Conservation (phyloP, 2,113 vertebrate genomes). For the Tursiops truncatus region DNA sequence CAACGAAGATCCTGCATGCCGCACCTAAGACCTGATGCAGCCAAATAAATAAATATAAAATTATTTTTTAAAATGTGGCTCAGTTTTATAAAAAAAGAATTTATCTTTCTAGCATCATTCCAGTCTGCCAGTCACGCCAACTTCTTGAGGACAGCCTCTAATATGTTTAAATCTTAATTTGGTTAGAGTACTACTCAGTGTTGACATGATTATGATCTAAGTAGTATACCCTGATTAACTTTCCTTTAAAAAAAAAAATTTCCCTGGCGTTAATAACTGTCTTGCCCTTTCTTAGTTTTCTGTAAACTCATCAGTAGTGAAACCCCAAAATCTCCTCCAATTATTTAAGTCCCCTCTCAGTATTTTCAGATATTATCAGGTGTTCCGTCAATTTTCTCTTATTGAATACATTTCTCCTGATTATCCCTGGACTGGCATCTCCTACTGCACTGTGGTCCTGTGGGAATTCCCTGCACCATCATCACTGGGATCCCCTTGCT, state of each 20-base stretch:
- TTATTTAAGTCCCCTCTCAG: neutral
- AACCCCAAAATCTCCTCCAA: neutral
- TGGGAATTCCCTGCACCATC: fast-evolving
- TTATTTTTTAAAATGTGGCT: too few relatives aligned
- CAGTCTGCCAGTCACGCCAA: neutral
- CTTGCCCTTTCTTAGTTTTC: neutral
- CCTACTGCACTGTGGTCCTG: neutral
- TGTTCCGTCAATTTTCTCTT: neutral
- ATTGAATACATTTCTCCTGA: neutral
- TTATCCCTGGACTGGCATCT: neutral
- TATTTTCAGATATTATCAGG: neutral
- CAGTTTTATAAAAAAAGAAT: neutral
- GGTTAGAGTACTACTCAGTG: neutral
- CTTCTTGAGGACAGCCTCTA: neutral
- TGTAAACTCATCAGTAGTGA: neutral
- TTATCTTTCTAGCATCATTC: neutral
- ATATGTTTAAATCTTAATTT: neutral
- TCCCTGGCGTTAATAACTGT: neutral
- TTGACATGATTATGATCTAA: neutral
- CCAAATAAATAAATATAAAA: too few relatives aligned
- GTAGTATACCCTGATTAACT: neutral
- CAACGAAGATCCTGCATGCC: too few relatives aligned
- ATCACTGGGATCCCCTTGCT: neutral
- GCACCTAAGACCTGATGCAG: too few relatives aligned
- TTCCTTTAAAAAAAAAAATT: neutral